Conservation (phyloP, 1,140 invertebrate genomes). For the Hetaerina americana region DNA sequence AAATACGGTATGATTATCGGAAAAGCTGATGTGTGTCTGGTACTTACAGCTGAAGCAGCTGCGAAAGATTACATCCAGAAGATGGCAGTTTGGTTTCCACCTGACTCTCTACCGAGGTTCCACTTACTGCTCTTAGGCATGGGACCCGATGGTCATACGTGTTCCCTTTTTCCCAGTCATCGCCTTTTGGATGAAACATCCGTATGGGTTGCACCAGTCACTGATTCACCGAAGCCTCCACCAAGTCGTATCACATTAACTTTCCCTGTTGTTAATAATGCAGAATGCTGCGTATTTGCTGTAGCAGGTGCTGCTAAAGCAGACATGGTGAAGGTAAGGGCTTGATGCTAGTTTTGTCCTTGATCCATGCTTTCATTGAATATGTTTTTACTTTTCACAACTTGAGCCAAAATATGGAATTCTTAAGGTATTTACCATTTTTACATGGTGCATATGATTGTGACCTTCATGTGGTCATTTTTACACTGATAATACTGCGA, state of each 20-base stretch:
- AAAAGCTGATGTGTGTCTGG: no score
- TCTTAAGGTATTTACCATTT: neutral
- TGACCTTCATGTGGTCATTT: no score
- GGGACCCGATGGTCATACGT: conserved; percentile 98
- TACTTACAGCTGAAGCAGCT: conserved; percentile 57
- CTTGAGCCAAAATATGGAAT: neutral
- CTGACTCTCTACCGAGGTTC: conserved; percentile 51
- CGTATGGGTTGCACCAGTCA: conserved; percentile 69
- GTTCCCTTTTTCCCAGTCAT: conserved; percentile 90
- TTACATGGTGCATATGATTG: no score
- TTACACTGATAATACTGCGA: neutral
- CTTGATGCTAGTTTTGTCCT: conserved; percentile 6
- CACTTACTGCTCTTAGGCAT: conserved; percentile 86
- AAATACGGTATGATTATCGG: no score
- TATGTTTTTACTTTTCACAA: conserved; percentile 6
- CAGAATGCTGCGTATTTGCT: conserved; percentile 70
- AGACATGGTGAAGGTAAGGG: conserved; percentile 69
- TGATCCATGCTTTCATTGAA: conserved; percentile 2
- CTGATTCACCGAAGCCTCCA: conserved; percentile 92
- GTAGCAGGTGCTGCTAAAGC: conserved; percentile 73
- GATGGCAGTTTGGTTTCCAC: conserved; percentile 45
- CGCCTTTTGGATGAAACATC: conserved; percentile 46
- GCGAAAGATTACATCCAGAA: conserved; percentile 67
- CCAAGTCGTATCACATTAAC: conserved; percentile 83
- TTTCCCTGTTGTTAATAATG: conserved; percentile 82